Conservation (phyloP, 2,888 invertebrate genomes). For the Sesia apiformis region DNA sequence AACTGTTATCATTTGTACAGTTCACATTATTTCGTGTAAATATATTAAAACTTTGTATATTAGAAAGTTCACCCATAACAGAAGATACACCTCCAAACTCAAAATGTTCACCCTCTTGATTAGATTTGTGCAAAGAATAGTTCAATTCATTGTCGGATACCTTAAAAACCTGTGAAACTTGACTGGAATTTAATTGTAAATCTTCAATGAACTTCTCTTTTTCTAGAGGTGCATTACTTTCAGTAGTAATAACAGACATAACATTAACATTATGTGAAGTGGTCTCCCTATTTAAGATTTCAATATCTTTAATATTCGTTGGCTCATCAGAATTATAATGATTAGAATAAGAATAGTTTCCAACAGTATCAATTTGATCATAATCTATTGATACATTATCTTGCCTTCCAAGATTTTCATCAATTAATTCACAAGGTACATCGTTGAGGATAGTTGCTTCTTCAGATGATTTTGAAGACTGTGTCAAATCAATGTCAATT, state of each 20-base stretch:
- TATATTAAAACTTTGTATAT: constrained; percentile 3
- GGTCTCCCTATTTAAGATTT: neutral
- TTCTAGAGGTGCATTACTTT: constrained; percentile 10
- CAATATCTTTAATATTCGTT: neutral
- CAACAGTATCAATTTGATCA: constrained; percentile 32
- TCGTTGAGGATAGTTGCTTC: constrained; percentile 1
- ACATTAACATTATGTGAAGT: neutral
- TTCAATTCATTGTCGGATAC: constrained; percentile 78
- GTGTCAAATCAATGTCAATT: constrained; percentile 36
- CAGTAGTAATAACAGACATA: neutral
- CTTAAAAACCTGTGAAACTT: constrained; percentile 36
- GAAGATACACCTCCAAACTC: constrained; percentile 31
- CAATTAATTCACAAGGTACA: constrained; percentile 2
- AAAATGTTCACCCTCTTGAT: constrained; percentile 22
- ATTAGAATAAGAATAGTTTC: neutral
- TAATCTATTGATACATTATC: constrained; percentile 52
- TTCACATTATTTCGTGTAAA: constrained; percentile 6
- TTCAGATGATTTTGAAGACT: constrained; percentile 25
- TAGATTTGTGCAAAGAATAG: constrained; percentile 69
- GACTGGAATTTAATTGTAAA: constrained; percentile 17
- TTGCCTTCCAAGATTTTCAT: constrained; percentile 29
- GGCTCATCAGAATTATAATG: neutral
- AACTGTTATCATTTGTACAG: constrained; percentile 17
- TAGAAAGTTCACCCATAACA: constrained; percentile 22
- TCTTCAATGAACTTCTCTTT: neutral